phyloP scores from a whole-genome alignment of 2,113 vertebrate genomes.

The Stegostoma tigrinum region DNA sequence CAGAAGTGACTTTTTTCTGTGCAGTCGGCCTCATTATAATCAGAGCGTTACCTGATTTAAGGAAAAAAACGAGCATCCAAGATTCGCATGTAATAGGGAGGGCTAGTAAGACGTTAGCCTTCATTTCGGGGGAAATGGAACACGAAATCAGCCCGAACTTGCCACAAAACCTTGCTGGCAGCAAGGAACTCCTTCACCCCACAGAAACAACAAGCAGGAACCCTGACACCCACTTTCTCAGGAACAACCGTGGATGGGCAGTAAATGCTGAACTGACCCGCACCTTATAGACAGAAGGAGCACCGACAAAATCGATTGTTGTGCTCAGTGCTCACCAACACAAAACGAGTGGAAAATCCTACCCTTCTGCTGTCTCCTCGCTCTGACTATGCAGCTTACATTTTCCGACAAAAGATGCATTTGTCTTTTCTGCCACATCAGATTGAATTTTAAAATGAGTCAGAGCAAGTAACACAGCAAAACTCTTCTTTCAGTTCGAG shows the following conservation, averaged over 20 bases:
- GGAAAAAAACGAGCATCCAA: no score
- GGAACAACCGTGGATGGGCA: neutral
- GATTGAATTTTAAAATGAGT: neutral
- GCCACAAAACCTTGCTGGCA: neutral
- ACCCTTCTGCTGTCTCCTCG: neutral
- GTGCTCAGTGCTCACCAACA: neutral
- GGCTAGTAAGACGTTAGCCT: no score
- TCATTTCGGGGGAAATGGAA: no score
- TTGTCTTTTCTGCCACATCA: neutral
- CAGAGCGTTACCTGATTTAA: no score
- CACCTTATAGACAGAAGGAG: no score
- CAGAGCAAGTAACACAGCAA: neutral
- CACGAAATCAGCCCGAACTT: neutral
- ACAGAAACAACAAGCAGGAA: neutral
- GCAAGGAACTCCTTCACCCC: neutral
- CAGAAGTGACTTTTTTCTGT: no score
- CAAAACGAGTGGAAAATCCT: neutral
- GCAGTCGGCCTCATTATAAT: no score
- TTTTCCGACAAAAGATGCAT: neutral
- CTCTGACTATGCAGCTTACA: neutral
- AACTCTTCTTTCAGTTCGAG: neutral
- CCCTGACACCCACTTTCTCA: neutral
- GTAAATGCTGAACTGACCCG: neutral
- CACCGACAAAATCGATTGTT: neutral
- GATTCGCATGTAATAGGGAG: no score